Base-by-base conservation (phyloP, 1,140 invertebrate species). In the Plectrocnemia conspersa region DNA sequence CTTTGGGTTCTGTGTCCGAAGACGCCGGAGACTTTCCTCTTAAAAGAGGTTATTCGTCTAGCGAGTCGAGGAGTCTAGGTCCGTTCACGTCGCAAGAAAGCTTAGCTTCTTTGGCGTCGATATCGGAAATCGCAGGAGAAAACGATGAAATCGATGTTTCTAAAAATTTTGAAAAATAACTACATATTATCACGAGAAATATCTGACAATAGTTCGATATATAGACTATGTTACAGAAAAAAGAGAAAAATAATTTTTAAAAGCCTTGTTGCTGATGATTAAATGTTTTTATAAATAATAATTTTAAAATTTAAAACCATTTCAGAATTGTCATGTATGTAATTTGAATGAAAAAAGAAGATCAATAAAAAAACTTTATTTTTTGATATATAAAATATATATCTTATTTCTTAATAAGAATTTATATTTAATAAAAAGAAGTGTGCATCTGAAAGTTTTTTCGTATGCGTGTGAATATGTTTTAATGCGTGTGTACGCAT, bases 1-100 rank as follows among this genome's bases (percentile, higher is more conserved):
- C 70, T 1, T 47, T 75, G 18, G 72, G 73, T 11, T 76, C 74
- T 0, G 74, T 76, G 6, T 74, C 72, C 0, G 74, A 75, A 42
- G 73, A 75, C 52, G 48, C 72, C 0, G 72, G 72, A 42, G 72
- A 73, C 48, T 54, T 52, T 29, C 69, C 69, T 0, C 69, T 69
- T 33, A 74, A 69, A 0, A 70, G 72, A 25, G 71, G 69, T 29
- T 68, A 69, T 0, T 71, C 69, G 2, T 75, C 72, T 0, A 59
- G 69, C 1, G 72, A 74, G 21, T 74, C 70, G 0, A 64, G 71
- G 60, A 65, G 68, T n/a, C 59, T 68, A 0, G 74, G 72, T 32
- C 52, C 72, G 4, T 59, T 72, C 15, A 67, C 67, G 0, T 74
- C 71, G 0, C 72, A 74, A 49, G 73, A 75, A 35, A 74, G 72